Conservation (phyloP, 1,140 invertebrate genomes). For the Bombyx mandarina region DNA sequence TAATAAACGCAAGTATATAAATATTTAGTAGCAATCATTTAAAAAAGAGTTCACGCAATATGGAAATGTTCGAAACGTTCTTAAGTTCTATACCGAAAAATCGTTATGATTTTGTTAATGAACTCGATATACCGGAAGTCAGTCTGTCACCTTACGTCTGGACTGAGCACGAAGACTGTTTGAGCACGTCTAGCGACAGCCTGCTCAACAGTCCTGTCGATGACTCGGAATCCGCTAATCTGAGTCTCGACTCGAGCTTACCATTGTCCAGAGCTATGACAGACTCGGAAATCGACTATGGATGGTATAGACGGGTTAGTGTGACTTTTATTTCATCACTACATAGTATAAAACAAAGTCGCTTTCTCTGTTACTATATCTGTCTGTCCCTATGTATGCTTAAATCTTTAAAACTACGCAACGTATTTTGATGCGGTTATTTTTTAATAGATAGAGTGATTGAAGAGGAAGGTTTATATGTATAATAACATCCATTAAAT, state of each 20-base stretch:
- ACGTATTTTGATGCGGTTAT: no score
- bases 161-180: slow-evolving; percentile 26
- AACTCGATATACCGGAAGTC: slow-evolving; percentile 44
- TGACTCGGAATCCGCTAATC: slow-evolving; percentile 17
- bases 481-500: no score
- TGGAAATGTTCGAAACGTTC: slow-evolving; percentile 47
- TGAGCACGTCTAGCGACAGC: slow-evolving; percentile 24
- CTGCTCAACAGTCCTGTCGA: slow-evolving; percentile 20
- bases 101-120: slow-evolving; percentile 42
- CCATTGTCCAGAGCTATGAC: slow-evolving; percentile 51
- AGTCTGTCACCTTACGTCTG: slow-evolving; percentile 33
- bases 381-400: no score
- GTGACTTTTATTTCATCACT: not conserved
- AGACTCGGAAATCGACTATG: slow-evolving; percentile 54
- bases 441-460: no score
- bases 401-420: no score
- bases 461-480: no score
- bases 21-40: no score
- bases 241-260: slow-evolving; percentile 42
- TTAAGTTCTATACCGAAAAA: slow-evolving; percentile 40
- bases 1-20: no score
- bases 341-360: no score
- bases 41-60: slow-evolving; percentile 3
- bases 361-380: no score
- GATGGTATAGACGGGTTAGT: slow-evolving; percentile 37